phyloP scores from a whole-genome alignment of 2,888 invertebrate genomes.

The Ornithoptera priamus region DNA sequence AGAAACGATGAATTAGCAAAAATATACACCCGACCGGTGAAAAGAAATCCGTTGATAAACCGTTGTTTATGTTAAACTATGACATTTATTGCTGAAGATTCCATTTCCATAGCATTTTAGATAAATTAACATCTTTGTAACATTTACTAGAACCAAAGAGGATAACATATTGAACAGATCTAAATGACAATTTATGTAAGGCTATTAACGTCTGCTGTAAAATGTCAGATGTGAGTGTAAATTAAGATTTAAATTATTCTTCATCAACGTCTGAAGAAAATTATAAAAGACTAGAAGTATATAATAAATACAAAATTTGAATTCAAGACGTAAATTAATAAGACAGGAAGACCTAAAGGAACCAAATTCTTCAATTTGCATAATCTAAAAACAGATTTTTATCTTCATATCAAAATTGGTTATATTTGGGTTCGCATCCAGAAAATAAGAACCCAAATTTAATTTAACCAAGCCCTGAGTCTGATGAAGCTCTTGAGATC shows the following conservation, averaged over 20 bases:
- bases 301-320: not conserved
- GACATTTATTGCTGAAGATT: conserved; percentile 30
- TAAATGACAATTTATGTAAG: conserved; percentile 7
- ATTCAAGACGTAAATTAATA: not conserved
- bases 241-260: not conserved
- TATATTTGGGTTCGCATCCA: too few species aligned
- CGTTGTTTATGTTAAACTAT: conserved; percentile 19
- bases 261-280: not conserved
- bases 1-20: conserved; percentile 57
- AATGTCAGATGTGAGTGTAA: conserved; percentile 16
- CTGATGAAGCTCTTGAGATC: too few species aligned
- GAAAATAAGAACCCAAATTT: too few species aligned
- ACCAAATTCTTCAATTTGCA: too few species aligned
- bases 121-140: conserved; percentile 14
- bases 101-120: conserved; percentile 3
- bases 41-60: conserved; percentile 29
- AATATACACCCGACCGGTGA: conserved; percentile 31
- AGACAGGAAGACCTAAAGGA: not conserved
- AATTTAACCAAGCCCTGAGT: too few species aligned
- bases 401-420: too few species aligned
- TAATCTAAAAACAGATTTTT: too few species aligned
- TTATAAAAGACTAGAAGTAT: not conserved
- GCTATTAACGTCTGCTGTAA: conserved; percentile 1
- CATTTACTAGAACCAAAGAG: conserved; percentile 9
- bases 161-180: conserved; percentile 14